phyloP scores from a whole-genome alignment of 53 echinoderm and acorn worm genomes.

The Astropecten irregularis region DNA sequence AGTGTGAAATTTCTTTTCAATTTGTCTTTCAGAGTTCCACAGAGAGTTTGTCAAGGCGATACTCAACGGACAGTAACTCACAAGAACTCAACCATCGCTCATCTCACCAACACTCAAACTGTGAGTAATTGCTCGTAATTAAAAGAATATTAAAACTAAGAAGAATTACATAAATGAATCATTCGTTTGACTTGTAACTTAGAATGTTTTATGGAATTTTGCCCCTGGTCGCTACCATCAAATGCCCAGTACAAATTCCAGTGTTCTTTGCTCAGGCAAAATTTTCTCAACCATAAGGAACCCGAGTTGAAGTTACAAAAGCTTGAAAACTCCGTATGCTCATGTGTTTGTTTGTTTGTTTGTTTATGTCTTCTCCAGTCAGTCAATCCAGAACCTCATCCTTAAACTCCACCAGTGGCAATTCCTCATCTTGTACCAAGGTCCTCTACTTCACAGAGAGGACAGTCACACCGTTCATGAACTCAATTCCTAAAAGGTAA shows the following conservation, averaged over 20 bases:
- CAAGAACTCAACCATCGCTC: conserved; percentile 46
- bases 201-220: too few species aligned
- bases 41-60: conserved; percentile 31
- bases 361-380: neutral
- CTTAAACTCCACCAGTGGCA: conserved; percentile 40
- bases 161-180: too few species aligned
- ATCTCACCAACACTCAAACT: conserved; percentile 46
- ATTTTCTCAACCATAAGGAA: too few species aligned
- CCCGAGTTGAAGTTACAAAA: too few species aligned
- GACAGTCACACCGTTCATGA: conserved; percentile 97
- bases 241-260: too few species aligned
- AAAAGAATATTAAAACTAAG: too few species aligned
- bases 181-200: too few species aligned
- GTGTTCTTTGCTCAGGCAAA: too few species aligned
- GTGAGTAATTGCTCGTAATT: neutral
- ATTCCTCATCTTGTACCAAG: conserved; percentile 79
- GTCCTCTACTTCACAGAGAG: conserved; percentile 98
- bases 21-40: conserved; percentile 64
- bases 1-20: too few species aligned
- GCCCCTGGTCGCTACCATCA: too few species aligned
- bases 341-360: too few species aligned
- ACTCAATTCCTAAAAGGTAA: conserved; percentile 92
- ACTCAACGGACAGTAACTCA: conserved; percentile 68
- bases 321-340: neutral
- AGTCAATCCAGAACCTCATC: conserved; percentile 26